Evolutionary conservation across 2,113 vertebrate genomes (phyloP), one percentile per base, ranked within the genome.

Genomic region (Calyptommatus sinebrachiatus): DNA sequence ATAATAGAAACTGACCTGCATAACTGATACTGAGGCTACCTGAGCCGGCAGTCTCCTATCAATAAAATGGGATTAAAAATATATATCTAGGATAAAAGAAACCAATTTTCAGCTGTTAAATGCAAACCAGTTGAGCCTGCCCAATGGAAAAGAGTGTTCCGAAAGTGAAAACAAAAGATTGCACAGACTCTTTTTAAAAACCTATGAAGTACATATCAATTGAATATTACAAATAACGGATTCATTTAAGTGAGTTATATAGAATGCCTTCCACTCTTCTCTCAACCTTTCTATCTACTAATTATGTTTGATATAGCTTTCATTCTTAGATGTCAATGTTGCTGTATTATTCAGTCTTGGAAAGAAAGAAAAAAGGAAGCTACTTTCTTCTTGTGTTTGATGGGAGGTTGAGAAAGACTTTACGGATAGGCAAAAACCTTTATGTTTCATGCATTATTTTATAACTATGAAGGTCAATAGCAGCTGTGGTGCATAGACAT

Each of bases 1-100:
- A 82, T 84, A 86, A 89, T 24, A 78, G 75, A 8, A 86, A 16
- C 18, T 81, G 71, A 89, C 83, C 77, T 87, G 24, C n/a, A 81
- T 77, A 65, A 48, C 7, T 85, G 68, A 77, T 76, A 74, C 50
- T 79, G 22, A 70, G 71, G 76, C 0, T 0, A 63, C 46, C 7
- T 79, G n/a, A 73, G 68, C 57, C 76, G 76, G 50, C 7, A 86
- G 62, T 22, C 41, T 71, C 84, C 83, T 67, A 18, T 80, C 86
- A 83, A 79, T 81, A 80, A 31, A 68, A n/a, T 4, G 65, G 28
- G 2, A 11, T 31, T 70, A 29, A 78, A 80, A 89, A 66, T 76
- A 84, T 80, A 69, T 68, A 76, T n/a, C n/a, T 77, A 21, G 26
- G 76, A 28, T 50, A 29, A 89, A 84, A 41, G 78, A 68, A 20